phyloP scores from a whole-genome alignment of 2,797 vertebrate species.

The Alectoris magna region DNA sequence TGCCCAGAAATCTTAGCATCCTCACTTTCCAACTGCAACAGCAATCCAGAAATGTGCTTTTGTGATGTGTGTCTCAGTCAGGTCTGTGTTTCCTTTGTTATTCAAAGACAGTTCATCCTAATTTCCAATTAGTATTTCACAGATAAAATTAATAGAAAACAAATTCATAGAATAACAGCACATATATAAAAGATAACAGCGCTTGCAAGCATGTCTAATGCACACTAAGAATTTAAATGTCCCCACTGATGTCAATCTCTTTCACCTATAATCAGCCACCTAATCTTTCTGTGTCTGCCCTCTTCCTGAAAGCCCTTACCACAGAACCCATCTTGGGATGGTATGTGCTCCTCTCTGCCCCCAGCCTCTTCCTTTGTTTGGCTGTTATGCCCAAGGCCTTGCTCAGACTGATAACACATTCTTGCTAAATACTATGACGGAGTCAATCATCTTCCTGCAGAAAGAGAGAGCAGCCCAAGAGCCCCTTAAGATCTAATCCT shows the following conservation, averaged over 20 bases:
- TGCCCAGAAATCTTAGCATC: not conserved
- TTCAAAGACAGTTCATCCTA: not conserved
- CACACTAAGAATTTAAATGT: not conserved
- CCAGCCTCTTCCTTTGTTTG: not conserved
- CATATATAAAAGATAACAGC: not conserved
- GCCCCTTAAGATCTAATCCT: too few species aligned
- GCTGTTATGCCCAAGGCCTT: too few species aligned
- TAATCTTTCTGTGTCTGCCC: not conserved
- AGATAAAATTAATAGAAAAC: not conserved
- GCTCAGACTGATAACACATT: too few species aligned
- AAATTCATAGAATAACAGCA: not conserved
- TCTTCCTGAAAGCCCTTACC: not conserved
- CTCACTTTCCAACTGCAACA: not conserved
- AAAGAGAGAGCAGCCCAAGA: too few species aligned
- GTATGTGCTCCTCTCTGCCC: too few species aligned
- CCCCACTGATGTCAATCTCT: not conserved
- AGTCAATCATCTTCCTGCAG: too few species aligned
- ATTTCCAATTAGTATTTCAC: not conserved
- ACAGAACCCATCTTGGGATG: not conserved
- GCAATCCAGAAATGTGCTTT: not conserved
- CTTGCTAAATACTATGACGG: too few species aligned
- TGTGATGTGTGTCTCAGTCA: accelerated
- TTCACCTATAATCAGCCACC: not conserved
- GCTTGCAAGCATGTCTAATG: not conserved
- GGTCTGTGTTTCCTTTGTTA: not conserved